A percentile compares a stretch with the other conserved stretches of the same genome.
Evolutionary conservation across 2,113 vertebrate genomes (phyloP).

Genomic region (Tychaedon coryphoeus): DNA sequence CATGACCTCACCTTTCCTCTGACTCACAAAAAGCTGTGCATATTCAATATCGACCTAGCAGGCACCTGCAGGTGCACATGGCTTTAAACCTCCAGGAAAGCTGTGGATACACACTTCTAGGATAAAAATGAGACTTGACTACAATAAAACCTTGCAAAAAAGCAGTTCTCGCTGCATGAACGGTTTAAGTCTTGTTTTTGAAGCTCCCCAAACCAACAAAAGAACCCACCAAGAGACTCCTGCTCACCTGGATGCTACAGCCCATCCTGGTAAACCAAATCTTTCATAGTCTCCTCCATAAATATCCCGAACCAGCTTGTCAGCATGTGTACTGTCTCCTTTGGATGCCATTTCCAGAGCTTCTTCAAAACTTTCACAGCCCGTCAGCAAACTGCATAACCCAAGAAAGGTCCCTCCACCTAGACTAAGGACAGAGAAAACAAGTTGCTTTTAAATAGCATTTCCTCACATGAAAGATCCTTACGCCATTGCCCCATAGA

Average conservation of each 20-base stretch:
- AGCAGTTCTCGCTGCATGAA: not conserved
- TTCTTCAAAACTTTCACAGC: conserved; percentile 85
- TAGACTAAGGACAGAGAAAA: conserved; percentile 71
- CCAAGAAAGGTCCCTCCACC: conserved; percentile 84
- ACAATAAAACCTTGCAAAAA: not conserved
- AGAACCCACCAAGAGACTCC: not conserved
- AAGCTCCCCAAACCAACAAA: not conserved
- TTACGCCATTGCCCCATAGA: not conserved
- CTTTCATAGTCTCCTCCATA: conserved; percentile 84
- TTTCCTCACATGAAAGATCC: not conserved
- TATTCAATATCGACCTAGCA: not conserved
- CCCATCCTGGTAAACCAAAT: conserved; percentile 82
- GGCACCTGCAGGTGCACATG: not conserved
- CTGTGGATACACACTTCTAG: not conserved
- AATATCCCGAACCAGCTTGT: conserved; percentile 82
- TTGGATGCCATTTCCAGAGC: conserved; percentile 84
- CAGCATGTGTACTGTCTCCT: conserved; percentile 80
- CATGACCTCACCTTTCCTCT: not conserved
- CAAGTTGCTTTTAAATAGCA: not conserved
- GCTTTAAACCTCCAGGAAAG: not conserved
- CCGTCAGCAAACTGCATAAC: conserved; percentile 80
- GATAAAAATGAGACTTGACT: not conserved
- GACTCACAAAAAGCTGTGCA: not conserved
- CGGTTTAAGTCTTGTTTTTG: not conserved
- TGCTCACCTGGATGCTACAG: conserved; percentile 81